Evolutionary conservation across 2,888 invertebrate species (phyloP).

Genomic region (Coelinius sp.): DNA sequence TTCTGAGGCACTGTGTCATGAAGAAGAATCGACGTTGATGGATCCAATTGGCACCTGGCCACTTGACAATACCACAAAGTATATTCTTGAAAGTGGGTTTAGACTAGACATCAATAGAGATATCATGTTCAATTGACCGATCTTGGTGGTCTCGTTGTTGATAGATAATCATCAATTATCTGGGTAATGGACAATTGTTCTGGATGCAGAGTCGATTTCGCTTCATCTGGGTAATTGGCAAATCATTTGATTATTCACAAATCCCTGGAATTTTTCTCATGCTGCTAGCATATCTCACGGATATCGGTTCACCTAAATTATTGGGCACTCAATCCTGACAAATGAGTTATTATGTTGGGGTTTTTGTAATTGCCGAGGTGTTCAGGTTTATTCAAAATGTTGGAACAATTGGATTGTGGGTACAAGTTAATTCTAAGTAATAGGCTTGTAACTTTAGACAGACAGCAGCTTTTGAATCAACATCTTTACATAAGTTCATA

Average conservation of each 20-base stretch:
- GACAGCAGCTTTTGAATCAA: not conserved
- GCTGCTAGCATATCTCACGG: not conserved
- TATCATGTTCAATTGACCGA: not conserved
- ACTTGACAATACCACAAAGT: constrained; percentile 40
- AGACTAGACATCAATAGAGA: constrained; percentile 17
- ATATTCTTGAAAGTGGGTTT: constrained; percentile 49
- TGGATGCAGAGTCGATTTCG: no score
- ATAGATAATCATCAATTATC: no score
- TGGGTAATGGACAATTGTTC: no score
- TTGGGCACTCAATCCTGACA: not conserved
- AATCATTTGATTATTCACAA: not conserved
- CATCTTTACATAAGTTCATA: not conserved
- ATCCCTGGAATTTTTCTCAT: not conserved
- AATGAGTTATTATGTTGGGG: constrained; percentile 6
- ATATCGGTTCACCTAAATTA: not conserved
- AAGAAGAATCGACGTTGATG: constrained; percentile 42
- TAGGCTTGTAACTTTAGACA: not conserved
- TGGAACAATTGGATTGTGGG: not conserved
- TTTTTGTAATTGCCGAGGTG: constrained; percentile 1
- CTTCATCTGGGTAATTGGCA: no score
- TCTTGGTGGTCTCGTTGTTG: not conserved
- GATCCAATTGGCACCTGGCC: constrained; percentile 59
- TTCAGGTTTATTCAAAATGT: no score
- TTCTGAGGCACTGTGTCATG: constrained; percentile 26
- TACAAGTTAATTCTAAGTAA: not conserved